Evolutionary conservation across 2,888 invertebrate genomes (phyloP).

Genomic region (Eristalis arbustorum): DNA sequence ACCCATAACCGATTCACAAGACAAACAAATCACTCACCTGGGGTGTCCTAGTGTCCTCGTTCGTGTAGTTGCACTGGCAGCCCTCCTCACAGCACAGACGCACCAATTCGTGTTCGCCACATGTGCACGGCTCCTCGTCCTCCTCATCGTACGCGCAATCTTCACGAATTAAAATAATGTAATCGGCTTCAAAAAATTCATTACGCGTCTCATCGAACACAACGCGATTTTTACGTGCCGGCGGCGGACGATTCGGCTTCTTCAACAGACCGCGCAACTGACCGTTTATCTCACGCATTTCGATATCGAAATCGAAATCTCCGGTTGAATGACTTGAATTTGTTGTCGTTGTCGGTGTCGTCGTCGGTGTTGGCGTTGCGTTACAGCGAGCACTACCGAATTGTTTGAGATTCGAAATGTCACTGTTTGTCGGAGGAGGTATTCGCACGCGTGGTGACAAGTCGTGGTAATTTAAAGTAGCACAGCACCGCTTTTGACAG

Average conservation of each 20-base stretch:
- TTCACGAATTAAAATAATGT: constrained; percentile 93
- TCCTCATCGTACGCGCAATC: constrained; percentile 93
- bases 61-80: constrained; percentile 83
- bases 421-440: constrained; percentile 18
- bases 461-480: constrained; percentile 40
- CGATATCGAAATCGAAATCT: constrained; percentile 47
- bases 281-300: constrained; percentile 81
- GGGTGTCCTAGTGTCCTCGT: constrained; percentile 77
- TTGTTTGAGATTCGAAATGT: constrained; percentile 10
- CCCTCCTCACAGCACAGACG: constrained; percentile 86
- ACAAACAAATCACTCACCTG: constrained; percentile 75
- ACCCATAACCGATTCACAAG: background rate
- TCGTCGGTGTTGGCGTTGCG: background rate
- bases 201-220: constrained; percentile 94
- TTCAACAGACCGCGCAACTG: constrained; percentile 83
- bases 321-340: constrained; percentile 21
- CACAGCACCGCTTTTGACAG: constrained; percentile 63
- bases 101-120: constrained; percentile 85
- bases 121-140: constrained; percentile 87
- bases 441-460: constrained; percentile 12
- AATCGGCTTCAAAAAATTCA: constrained; percentile 95
- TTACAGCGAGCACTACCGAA: background rate
- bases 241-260: constrained; percentile 86
- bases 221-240: constrained; percentile 88
- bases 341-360: background rate